phyloP scores from a whole-genome alignment of 1,140 invertebrate species.

The Cherax destructor region DNA sequence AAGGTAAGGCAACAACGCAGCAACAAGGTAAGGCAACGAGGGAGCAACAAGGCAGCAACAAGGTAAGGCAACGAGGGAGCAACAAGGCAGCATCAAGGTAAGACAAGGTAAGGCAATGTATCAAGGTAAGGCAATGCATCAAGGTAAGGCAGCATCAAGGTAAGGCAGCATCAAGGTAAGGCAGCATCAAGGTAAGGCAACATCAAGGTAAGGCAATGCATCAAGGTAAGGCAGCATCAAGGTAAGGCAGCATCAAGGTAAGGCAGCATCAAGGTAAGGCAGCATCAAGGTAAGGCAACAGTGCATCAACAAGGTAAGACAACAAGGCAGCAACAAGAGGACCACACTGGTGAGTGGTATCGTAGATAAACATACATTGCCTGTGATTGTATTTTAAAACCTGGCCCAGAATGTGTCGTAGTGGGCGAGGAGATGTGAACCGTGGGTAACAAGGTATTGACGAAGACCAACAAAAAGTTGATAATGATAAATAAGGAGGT shows the following conservation, averaged over 20 bases:
- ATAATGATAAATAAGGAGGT: constrained; percentile 52
- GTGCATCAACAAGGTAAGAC: background rate
- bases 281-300: background rate
- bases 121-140: no score
- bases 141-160: no score
- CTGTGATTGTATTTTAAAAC: background rate
- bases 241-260: background rate
- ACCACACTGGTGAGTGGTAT: no score
- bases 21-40: background rate
- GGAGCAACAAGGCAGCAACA: background rate
- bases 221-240: background rate
- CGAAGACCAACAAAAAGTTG: constrained; percentile 30
- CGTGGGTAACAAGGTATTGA: constrained; percentile 34
- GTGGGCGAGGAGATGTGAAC: background rate
- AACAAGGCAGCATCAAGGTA: background rate
- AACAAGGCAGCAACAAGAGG: background rate
- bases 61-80: background rate
- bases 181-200: no score
- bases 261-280: no score
- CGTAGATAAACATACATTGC: background rate
- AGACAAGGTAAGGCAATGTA: background rate
- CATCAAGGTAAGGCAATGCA: no score
- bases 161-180: no score
- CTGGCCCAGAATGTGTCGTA: background rate
- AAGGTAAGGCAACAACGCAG: background rate